phyloP scores from a whole-genome alignment of 1,140 invertebrate species.

The Arctopsyche grandis region DNA sequence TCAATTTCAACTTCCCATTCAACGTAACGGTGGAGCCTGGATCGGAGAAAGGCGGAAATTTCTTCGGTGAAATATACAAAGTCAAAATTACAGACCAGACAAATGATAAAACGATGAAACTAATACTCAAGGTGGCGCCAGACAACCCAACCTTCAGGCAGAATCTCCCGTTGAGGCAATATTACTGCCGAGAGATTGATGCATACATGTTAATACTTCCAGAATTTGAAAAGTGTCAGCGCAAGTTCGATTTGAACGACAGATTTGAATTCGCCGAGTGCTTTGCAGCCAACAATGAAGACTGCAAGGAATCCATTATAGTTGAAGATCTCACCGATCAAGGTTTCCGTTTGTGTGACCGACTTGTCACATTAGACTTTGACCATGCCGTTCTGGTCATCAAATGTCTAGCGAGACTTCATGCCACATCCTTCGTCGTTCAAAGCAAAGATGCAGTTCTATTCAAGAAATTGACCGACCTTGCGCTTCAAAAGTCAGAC shows the following conservation, averaged over 20 bases:
- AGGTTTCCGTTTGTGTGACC: conserved; percentile 63
- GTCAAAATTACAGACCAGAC: conserved; percentile 42
- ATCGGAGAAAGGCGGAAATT: conserved; percentile 59
- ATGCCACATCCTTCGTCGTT: conserved; percentile 66
- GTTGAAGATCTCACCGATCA: conserved; percentile 66
- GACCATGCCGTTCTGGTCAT: conserved; percentile 63
- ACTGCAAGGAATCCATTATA: conserved; percentile 64
- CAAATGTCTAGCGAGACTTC: conserved; percentile 66
- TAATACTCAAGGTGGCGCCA: conserved; percentile 58
- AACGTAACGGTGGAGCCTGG: not conserved
- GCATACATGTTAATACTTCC: conserved; percentile 60
- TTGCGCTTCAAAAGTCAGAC: not conserved
- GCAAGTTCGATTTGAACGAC: conserved; percentile 53
- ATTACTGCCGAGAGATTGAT: conserved; percentile 58
- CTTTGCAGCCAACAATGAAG: conserved; percentile 57
- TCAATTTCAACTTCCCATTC: not conserved
- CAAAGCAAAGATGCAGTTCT: conserved; percentile 59
- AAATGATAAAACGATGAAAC: conserved; percentile 27
- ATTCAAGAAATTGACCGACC: conserved; percentile 52
- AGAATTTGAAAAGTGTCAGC: conserved; percentile 57
- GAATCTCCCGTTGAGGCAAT: conserved; percentile 56
- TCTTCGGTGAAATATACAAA: conserved; percentile 59
- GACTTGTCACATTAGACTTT: conserved; percentile 60
- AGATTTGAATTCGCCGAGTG: conserved; percentile 60
- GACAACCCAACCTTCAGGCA: conserved; percentile 56